Conservation (phyloP, 2,113 vertebrate genomes). For the Hippocampus barbouri region DNA sequence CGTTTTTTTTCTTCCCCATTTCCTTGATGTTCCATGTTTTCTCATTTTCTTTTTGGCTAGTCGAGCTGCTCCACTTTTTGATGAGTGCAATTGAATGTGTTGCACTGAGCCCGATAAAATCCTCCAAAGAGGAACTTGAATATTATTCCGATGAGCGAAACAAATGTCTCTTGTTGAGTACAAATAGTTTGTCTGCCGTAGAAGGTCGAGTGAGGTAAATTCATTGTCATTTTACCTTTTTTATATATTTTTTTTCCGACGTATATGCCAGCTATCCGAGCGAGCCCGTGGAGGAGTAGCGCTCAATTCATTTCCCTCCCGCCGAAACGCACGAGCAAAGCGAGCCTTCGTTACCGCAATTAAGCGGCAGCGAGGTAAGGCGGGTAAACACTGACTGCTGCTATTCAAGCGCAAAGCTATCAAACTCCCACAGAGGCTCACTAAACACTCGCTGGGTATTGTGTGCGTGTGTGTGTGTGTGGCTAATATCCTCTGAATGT, state of each 20-base stretch:
- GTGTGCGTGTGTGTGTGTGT: constrained; percentile 4
- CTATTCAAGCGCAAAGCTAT: constrained; percentile 27
- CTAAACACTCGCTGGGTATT: not conserved
- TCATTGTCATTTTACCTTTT: not conserved
- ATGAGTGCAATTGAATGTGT: too few species aligned
- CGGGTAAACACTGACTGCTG: constrained; percentile 20
- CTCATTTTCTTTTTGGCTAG: not conserved
- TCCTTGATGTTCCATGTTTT: not conserved
- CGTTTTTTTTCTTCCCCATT: not conserved
- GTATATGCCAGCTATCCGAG: not conserved
- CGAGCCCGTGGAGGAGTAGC: too few species aligned
- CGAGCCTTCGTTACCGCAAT: constrained; percentile 12
- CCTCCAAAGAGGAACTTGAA: too few species aligned
- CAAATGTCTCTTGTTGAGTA: not conserved
- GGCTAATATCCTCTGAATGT: constrained; percentile 22
- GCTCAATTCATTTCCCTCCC: not conserved
- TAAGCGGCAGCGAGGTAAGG: constrained; percentile 1
- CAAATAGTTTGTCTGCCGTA: not conserved
- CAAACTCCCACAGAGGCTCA: constrained; percentile 14
- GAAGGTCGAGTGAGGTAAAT: not conserved
- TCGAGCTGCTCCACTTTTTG: not conserved
- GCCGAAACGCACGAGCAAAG: not conserved
- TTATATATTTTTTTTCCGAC: not conserved
- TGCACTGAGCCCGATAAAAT: too few species aligned
- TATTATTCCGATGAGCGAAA: not conserved